A percentile compares a stretch with the other conserved stretches of the same genome.
phyloP scores from a whole-genome alignment of 2,113 vertebrate species.

The Neotragus pygmaeus region DNA sequence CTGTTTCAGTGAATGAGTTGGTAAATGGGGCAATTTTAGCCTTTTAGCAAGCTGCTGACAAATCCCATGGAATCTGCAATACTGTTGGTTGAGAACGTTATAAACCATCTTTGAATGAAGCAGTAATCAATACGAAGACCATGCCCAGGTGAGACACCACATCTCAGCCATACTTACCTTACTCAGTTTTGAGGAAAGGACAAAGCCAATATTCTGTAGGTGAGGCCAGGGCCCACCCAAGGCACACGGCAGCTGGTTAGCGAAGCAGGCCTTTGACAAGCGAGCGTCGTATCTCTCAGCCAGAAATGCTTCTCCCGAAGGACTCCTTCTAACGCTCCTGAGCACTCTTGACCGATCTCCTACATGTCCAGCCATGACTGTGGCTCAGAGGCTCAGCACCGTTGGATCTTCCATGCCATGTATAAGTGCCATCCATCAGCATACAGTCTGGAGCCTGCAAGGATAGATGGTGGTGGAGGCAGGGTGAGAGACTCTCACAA shows the following conservation, averaged over 20 bases:
- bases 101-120: neutral
- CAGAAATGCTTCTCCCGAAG: neutral
- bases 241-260: neutral
- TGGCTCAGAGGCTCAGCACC: neutral
- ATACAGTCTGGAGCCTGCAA: neutral
- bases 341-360: neutral
- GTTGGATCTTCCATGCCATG: neutral
- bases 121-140: neutral
- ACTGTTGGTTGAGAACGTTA: neutral
- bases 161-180: neutral
- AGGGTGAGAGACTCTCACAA: neutral
- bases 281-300: neutral
- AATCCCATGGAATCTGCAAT: neutral
- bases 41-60: neutral
- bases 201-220: neutral
- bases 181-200: neutral
- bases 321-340: too few species aligned
- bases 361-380: too few species aligned
- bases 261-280: neutral
- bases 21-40: neutral
- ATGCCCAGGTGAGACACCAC: too few species aligned
- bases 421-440: neutral
- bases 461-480: neutral
- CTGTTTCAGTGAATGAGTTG: neutral
- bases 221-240: neutral